phyloP scores from a whole-genome alignment of 2,113 vertebrate genomes.

The Loxodonta africana region DNA sequence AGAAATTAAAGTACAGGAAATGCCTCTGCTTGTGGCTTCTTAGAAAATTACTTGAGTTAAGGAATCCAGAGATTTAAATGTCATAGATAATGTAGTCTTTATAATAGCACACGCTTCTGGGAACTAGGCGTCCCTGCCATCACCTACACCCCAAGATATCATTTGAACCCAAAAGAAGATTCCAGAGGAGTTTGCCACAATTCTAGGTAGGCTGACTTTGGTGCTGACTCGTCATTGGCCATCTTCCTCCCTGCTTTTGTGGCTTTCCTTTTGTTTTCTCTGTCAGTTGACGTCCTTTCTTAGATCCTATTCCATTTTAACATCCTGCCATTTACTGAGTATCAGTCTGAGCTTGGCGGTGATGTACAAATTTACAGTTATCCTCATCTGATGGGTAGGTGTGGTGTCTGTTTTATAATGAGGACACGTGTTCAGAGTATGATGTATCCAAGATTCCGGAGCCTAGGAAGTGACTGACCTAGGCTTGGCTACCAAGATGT shows the following conservation, averaged over 20 bases:
- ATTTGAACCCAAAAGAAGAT: background rate
- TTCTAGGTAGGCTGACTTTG: background rate
- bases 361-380: background rate
- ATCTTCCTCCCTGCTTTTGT: background rate
- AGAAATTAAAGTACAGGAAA: conserved; percentile 56
- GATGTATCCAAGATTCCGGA: background rate
- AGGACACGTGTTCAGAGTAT: background rate
- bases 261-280: conserved; percentile 19
- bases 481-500: background rate
- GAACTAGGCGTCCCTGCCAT: background rate
- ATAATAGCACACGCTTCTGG: background rate
- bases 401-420: background rate
- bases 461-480: background rate
- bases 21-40: conserved; percentile 47
- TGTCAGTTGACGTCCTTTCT: background rate
- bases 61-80: conserved; percentile 5
- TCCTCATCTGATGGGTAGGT: background rate
- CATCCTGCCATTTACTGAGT: background rate
- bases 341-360: background rate
- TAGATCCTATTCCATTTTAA: background rate
- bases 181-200: background rate
- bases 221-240: background rate
- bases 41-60: conserved; percentile 36
- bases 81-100: background rate
- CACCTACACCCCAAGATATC: background rate